Evolutionary conservation across 2,113 vertebrate genomes (phyloP).

Genomic region (Gavia stellata): DNA sequence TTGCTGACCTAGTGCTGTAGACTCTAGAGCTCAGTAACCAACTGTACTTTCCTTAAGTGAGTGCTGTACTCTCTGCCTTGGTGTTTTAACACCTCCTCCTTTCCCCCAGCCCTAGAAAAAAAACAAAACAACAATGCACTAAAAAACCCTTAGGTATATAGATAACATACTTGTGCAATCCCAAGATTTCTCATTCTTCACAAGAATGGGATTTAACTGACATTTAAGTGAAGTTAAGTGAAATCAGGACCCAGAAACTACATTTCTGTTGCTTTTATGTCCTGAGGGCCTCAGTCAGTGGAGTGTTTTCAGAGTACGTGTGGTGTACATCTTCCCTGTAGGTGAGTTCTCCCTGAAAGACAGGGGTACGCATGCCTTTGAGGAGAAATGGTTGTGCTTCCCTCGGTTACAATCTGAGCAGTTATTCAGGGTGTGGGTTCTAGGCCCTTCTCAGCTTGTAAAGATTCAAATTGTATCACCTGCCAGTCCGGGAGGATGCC

Average conservation of each 20-base stretch:
- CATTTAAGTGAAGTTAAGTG: not conserved
- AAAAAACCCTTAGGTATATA: not conserved
- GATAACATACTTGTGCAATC: not conserved
- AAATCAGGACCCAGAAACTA: not conserved
- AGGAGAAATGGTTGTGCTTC: not conserved
- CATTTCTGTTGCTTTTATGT: not conserved
- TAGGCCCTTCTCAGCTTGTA: not conserved
- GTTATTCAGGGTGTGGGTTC: not conserved
- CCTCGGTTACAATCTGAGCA: not conserved
- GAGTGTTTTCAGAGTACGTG: not conserved
- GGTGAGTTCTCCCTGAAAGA: not conserved
- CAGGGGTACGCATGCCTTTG: not conserved
- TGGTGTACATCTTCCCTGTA: not conserved
- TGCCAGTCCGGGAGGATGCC: not conserved
- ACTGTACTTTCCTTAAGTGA: not conserved
- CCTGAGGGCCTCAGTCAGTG: not conserved
- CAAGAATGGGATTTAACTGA: not conserved
- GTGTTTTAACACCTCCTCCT: not conserved
- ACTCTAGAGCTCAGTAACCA: not conserved
- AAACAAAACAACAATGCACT: accelerated
- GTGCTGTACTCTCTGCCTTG: not conserved
- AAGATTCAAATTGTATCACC: not conserved
- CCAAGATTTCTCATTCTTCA: not conserved
- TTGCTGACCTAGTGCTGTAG: not conserved
- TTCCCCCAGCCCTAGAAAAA: not conserved